phyloP scores from a whole-genome alignment of 2,113 vertebrate species.

The Gavialis gangeticus region DNA sequence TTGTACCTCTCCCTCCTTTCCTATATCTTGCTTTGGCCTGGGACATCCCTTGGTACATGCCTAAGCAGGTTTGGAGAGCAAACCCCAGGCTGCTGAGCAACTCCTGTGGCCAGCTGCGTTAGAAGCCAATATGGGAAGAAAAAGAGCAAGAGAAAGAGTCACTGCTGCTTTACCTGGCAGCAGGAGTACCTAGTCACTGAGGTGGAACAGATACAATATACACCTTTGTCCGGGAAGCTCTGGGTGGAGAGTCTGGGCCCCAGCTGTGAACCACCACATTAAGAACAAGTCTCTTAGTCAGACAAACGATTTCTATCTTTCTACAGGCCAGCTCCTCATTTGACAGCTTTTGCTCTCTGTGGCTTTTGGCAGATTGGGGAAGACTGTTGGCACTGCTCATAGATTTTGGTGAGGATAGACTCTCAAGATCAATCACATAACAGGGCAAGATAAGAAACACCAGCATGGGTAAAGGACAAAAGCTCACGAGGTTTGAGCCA shows the following conservation, averaged over 20 bases:
- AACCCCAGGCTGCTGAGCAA: accelerated
- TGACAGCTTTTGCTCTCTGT: neutral
- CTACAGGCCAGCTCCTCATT: neutral
- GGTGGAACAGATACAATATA: accelerated
- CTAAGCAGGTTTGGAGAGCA: accelerated
- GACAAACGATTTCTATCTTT: neutral
- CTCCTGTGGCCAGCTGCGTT: neutral
- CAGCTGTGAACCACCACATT: neutral
- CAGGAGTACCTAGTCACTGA: neutral
- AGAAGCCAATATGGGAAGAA: accelerated
- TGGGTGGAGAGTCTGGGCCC: too few relatives aligned
- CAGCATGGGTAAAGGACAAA: accelerated
- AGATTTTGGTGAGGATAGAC: neutral
- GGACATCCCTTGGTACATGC: neutral
- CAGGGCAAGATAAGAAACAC: neutral
- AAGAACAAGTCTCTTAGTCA: neutral
- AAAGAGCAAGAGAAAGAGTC: neutral
- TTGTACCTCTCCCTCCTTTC: neutral
- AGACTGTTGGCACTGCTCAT: neutral
- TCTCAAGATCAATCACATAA: neutral
- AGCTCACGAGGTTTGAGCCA: neutral
- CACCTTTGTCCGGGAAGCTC: neutral
- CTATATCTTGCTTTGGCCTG: neutral
- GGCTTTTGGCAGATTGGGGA: neutral
- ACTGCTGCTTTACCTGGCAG: neutral